Percentiles rank a stretch among this genome's conserved stretches.
Evolutionary conservation across 1,140 invertebrate genomes (phyloP).

Genomic region (Pentalonia nigronervosa): DNA sequence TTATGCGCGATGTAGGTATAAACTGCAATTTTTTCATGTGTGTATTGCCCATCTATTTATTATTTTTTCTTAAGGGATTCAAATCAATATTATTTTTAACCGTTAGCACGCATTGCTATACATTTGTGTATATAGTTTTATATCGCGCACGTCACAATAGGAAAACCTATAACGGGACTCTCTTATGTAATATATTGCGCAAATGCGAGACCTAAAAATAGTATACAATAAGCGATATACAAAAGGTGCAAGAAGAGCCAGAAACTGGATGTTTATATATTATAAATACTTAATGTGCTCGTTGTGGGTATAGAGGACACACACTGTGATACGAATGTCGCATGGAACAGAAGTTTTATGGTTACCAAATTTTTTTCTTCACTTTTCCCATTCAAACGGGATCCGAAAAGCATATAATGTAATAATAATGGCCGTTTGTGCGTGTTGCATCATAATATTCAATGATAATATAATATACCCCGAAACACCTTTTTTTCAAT

Average conservation of each 20-base stretch:
- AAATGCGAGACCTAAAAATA: constrained; percentile 16
- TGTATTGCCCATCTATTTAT: neutral
- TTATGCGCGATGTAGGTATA: neutral
- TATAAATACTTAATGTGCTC: neutral
- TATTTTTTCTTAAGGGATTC: neutral
- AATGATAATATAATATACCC: constrained; percentile 22
- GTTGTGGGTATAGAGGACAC: neutral
- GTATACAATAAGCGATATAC: neutral
- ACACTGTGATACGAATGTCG: constrained; percentile 9
- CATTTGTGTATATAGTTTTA: neutral
- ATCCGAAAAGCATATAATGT: neutral
- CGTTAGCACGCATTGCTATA: neutral
- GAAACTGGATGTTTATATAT: neutral
- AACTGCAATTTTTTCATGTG: neutral
- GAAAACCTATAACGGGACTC: constrained; percentile 22
- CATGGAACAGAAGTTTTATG: neutral
- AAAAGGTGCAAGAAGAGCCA: constrained; percentile 26
- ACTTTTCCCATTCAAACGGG: constrained; percentile 17
- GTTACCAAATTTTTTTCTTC: neutral
- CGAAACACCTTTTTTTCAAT: constrained; percentile 46
- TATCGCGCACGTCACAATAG: neutral
- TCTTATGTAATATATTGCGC: neutral
- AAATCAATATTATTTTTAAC: neutral
- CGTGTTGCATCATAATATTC: constrained; percentile 42
- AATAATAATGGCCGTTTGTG: neutral